Base-by-base conservation (phyloP, 2,797 vertebrate species). In the Melanotaenia trifasciata region DNA sequence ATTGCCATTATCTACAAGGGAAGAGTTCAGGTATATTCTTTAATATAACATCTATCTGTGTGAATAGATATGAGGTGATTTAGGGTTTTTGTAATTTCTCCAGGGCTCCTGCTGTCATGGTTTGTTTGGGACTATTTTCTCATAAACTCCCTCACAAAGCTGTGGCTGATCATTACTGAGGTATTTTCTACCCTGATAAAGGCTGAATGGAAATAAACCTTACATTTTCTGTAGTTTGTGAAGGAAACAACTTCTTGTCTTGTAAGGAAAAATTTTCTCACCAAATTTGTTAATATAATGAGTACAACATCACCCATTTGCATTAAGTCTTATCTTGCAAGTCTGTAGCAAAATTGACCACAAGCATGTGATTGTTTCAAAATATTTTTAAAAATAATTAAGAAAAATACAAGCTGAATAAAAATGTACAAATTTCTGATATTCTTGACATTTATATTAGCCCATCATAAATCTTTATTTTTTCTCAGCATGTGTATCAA, bases 51-150 rank as follows among this genome's bases (percentile, higher is more conserved):
- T 45, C 1, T 16, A 1, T 50, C 26, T 32, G 2, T 36, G 7
- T 47, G 32, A 67, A 50, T 53, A 6, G 68, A 9, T n/a, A 26
- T 14, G 62, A 63, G 60, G 71, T 71, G 65, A 66, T 67, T 72
- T 78, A 64, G 18, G 58, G 14, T 54, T 74, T 80, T 26, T 33
- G 40, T 56, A 64, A 36, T 62, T 43, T 32, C 32, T 53, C 43
- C 43, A 35, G 3, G 43, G 51, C 70, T 73, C 4, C 32, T 63
- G 26, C 64, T 85, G 38, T 40, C 33, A 35, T 0, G 0, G 33
- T 56, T 45, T 2, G 13, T 14, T 7, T 30, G 3, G 3, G n/a
- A 28, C 22, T 32, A 30, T 47, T 74, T 78, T 60, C 0, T 24
- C 13, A 69, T 57, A 22, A 65, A 26, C 18, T 69, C 1, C 36